Evolutionary conservation across 2,888 invertebrate species (phyloP).

Genomic region (Drosophila recens): DNA sequence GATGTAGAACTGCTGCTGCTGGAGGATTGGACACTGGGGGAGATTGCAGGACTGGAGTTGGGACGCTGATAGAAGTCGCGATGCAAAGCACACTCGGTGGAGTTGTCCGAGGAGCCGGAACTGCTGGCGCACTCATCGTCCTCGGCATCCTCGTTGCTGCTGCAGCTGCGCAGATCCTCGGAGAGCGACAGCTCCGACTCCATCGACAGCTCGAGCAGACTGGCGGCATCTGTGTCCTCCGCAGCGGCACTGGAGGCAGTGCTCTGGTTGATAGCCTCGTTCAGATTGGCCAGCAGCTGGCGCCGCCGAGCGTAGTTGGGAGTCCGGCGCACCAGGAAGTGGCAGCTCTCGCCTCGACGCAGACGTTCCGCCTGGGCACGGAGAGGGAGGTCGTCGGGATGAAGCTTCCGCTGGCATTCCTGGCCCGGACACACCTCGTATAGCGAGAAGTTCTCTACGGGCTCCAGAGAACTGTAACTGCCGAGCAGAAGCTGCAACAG

Average conservation of each 20-base stretch:
- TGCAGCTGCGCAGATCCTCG: slow-evolving; percentile 78
- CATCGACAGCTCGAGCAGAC: slow-evolving; percentile 81
- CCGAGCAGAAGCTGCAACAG: slow-evolving; percentile 93
- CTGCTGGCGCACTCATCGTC: slow-evolving; percentile 79
- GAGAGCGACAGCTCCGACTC: slow-evolving; percentile 77
- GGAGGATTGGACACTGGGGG: slow-evolving; percentile 17
- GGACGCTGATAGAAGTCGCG: slow-evolving; percentile 61
- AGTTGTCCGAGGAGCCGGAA: slow-evolving; percentile 81
- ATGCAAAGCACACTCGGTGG: slow-evolving; percentile 74
- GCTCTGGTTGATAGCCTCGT: slow-evolving; percentile 74
- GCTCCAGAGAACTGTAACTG: slow-evolving; percentile 93
- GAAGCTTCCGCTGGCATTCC: slow-evolving; percentile 94
- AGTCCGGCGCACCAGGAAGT: slow-evolving; percentile 93
- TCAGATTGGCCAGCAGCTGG: slow-evolving; percentile 83
- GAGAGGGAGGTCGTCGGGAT: slow-evolving; percentile 94
- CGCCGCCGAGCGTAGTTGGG: slow-evolving; percentile 89
- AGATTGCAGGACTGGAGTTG: slow-evolving; percentile 15
- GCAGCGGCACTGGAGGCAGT: slow-evolving; percentile 23
- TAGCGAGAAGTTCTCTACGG: slow-evolving; percentile 93
- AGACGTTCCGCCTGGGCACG: slow-evolving; percentile 91
- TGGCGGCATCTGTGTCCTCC: slow-evolving; percentile 72
- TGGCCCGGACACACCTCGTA: slow-evolving; percentile 93
- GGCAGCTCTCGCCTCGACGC: slow-evolving; percentile 89
- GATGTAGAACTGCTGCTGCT: slow-evolving; percentile 15
- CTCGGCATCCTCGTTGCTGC: slow-evolving; percentile 71